Conservation (phyloP, 2,113 vertebrate species). For the Capra hircus region DNA sequence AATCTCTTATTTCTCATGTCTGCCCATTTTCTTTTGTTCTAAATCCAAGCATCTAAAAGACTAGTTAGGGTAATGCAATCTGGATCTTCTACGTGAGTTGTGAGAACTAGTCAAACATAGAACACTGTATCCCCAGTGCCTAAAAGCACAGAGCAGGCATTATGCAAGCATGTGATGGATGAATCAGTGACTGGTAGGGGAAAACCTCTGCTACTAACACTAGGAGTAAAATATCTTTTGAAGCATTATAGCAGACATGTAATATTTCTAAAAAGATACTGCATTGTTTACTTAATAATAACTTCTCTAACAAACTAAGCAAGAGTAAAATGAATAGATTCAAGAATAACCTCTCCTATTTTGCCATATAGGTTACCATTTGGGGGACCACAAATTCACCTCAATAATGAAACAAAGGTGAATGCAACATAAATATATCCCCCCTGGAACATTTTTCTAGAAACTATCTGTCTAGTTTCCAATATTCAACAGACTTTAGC, state of each 20-base stretch:
- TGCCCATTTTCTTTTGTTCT: background rate
- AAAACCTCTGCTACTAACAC: background rate
- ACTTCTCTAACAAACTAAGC: slow-evolving; percentile 1
- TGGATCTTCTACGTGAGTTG: background rate
- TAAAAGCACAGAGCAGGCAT: no score
- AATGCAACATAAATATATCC: background rate
- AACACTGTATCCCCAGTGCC: background rate
- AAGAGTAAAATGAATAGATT: background rate
- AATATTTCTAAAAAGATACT: background rate
- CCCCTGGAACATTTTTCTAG: background rate
- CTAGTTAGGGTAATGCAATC: background rate
- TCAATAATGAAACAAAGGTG: background rate
- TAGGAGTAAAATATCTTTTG: background rate
- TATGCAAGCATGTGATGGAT: background rate
- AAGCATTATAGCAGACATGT: background rate
- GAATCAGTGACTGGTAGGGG: background rate
- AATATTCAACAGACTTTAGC: background rate
- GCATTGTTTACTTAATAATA: background rate
- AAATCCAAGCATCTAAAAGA: background rate
- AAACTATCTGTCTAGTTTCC: background rate
- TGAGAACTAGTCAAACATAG: background rate
- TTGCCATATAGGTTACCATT: background rate
- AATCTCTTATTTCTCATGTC: background rate
- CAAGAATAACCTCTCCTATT: background rate
- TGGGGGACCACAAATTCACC: background rate